Conservation (phyloP, 2,113 vertebrate species). For the Callithrix jacchus region DNA sequence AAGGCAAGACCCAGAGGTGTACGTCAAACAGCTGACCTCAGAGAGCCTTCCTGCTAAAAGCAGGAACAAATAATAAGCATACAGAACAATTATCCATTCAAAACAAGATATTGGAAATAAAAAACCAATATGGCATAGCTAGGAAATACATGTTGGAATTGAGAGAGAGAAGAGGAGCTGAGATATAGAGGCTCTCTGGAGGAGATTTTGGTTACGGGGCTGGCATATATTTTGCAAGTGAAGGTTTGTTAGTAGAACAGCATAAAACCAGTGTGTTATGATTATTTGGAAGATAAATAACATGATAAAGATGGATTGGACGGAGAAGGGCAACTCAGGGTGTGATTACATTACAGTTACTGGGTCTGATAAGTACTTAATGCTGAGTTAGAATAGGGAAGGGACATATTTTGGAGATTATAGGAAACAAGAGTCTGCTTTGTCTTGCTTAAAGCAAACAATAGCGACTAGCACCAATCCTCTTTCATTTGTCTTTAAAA, state of each 20-base stretch:
- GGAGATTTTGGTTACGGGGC: not conserved
- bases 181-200: not conserved
- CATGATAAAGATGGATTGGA: not conserved
- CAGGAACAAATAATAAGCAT: not conserved
- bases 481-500: not conserved
- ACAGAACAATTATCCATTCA: not conserved
- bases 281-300: slow-evolving; percentile 8
- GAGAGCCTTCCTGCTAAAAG: not conserved
- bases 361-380: not conserved
- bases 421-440: not conserved
- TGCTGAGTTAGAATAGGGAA: not conserved
- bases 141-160: not conserved
- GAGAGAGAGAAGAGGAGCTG: not conserved
- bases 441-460: not conserved
- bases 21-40: not conserved
- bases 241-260: not conserved
- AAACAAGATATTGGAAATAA: not conserved
- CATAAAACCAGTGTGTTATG: not conserved
- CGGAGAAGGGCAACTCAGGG: not conserved
- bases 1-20: not conserved
- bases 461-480: not conserved
- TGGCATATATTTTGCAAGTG: not conserved
- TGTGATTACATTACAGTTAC: not conserved
- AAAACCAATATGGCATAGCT: not conserved
- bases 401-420: not conserved